These are phyloP conservation scores for Aphodius sticticus DNA, from an alignment of 2,888 invertebrate genomes.

Conservation along the genomic window DNA sequence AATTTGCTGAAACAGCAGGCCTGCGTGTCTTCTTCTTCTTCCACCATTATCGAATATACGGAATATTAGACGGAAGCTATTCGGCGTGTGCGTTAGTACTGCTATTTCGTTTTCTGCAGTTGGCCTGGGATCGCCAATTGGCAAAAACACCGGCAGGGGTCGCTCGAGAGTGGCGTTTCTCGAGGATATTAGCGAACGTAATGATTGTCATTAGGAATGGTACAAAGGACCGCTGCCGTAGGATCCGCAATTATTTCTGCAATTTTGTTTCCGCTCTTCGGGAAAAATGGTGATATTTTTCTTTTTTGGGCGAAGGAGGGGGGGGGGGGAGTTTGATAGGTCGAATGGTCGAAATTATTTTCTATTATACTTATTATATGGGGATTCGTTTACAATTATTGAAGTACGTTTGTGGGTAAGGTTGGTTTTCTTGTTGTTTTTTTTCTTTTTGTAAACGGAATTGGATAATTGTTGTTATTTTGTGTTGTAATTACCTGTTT, in stretches of 20 bases:
- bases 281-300: neutral
- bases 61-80: neutral
- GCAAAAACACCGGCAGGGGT: conserved; percentile 30
- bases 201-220: neutral
- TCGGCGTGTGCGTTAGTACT: conserved; percentile 22
- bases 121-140: conserved; percentile 28
- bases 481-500: too few relatives aligned
- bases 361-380: conserved; percentile 4
- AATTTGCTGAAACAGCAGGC: conserved; percentile 26
- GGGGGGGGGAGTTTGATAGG: neutral
- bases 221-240: neutral
- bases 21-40: conserved; percentile 13
- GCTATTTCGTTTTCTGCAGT: neutral
- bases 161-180: neutral
- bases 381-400: neutral
- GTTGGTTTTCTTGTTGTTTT: too few relatives aligned
- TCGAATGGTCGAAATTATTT: neutral
- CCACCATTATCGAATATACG: conserved; percentile 19
- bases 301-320: neutral
- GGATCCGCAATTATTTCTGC: neutral
- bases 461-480: too few relatives aligned
- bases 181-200: neutral
- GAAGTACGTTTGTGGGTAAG: neutral
- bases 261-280: neutral
- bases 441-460: too few relatives aligned